Base-by-base conservation (phyloP, 2,113 vertebrate genomes). In the Crotalus viridis region DNA sequence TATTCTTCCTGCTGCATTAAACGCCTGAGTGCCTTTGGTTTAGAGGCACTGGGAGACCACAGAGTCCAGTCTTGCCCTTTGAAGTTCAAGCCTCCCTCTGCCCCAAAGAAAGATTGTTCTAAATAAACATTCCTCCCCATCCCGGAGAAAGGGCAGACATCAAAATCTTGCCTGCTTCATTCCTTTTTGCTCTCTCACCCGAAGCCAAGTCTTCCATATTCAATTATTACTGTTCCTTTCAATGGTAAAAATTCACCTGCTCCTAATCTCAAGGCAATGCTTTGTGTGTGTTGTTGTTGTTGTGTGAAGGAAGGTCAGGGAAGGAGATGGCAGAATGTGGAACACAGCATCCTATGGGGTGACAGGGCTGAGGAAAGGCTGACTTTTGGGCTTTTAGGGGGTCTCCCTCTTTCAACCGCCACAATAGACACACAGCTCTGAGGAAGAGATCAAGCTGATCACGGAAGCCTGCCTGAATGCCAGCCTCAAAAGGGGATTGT, bases 301-400 rank as follows among this genome's bases (percentile, higher is more conserved):
- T 8, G 33, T 24, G 24, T 39, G 3, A 15, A 17, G 59, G 0
- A 2, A 3, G 2, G 39, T 4, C 10, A 39, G 19, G 7, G 51
- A 24, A 26, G 17, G 57, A 21, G 89, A 15, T 0, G 22, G 54
- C 92, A 85, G 85, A 59, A 10, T 22, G 17, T 89, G 24, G 87
- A 85, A n/a, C 43, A 85, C 8, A 52, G 43, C 90, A 10, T 24
- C 56, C 2, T 0, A 0, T 19, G 0, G 22, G 90, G 10, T 0
- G 13, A 0, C 0, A 46, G 51, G 51, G 55, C 48, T 17, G 15
- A 48, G 93, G 54, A 81, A 74, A 0, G 46, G 8, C 26, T 19
- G 0, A 2, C 0, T n/a, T 52, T 91, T 2, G 46, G 54, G 33
- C 43, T 1, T 74, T 0, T 22, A 28, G 0, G 0, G 0, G 0